A percentile compares a stretch with the other conserved stretches of the same genome.
Conservation (phyloP, 2,113 vertebrate genomes). For the Hippocampus mohnikei region DNA sequence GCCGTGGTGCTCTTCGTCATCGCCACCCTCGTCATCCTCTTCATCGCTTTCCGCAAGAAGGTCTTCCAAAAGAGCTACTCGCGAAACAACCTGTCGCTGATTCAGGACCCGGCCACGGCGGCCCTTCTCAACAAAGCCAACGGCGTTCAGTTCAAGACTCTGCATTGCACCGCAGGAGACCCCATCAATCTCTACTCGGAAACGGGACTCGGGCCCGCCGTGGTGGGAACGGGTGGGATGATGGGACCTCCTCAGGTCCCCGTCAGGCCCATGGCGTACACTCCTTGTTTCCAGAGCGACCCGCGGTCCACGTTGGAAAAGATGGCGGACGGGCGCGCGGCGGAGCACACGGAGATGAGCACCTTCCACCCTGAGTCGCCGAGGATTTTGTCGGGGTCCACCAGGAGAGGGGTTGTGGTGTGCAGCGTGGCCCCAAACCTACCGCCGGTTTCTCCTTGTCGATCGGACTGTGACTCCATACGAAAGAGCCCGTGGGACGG, state of each 20-base stretch:
- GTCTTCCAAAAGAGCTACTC: slow-evolving; percentile 95
- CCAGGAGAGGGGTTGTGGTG: slow-evolving; percentile 87
- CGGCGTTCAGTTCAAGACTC: slow-evolving; percentile 83
- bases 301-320: slow-evolving; percentile 86
- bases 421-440: slow-evolving; percentile 95
- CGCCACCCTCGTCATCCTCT: slow-evolving; percentile 82
- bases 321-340: slow-evolving; percentile 78
- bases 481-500: slow-evolving; percentile 87
- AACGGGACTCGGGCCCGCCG: slow-evolving; percentile 58
- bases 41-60: slow-evolving; percentile 91
- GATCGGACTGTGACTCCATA: slow-evolving; percentile 90
- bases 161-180: slow-evolving; percentile 80
- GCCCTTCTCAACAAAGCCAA: slow-evolving; percentile 93
- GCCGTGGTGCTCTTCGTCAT: slow-evolving; percentile 89
- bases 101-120: slow-evolving; percentile 91
- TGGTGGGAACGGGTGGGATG: slow-evolving; percentile 35
- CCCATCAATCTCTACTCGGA: slow-evolving; percentile 86
- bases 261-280: slow-evolving; percentile 93
- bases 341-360: slow-evolving; percentile 94
- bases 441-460: slow-evolving; percentile 84
- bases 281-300: slow-evolving; percentile 90
- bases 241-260: slow-evolving; percentile 87
- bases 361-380: slow-evolving; percentile 94
- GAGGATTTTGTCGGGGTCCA: slow-evolving; percentile 78
- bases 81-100: slow-evolving; percentile 88